Evolutionary conservation across 2,888 invertebrate species (phyloP), one percentile per base, ranked within the genome.

Genomic region (Hydrotaea cyrtoneurina): DNA sequence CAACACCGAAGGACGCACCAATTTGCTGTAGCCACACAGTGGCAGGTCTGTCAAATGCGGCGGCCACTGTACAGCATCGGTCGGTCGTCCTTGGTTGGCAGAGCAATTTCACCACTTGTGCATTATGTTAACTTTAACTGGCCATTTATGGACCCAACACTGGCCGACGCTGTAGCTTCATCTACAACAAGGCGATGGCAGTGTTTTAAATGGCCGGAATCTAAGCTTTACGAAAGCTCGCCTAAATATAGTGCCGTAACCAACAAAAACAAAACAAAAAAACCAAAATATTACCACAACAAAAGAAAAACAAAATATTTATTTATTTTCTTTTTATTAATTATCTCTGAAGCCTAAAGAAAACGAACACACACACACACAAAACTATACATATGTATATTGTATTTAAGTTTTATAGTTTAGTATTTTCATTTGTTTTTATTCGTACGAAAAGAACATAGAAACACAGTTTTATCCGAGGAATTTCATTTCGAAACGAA

Each of bases 201-300:
- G 73, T 80, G 87, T 88, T 88, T 72, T 76, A 83, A 85, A 83
- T 86, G 87, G 84, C 82, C 89, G 89, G 88, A 89, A 87, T 85
- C 80, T 88, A 88, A 89, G 89, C 90, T 90, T 89, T 85, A 89
- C 85, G 87, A 89, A 89, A 89, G 90, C 90, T 89, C 88, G 89
- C 90, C 89, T 90, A 88, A 87, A 89, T 88, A 88, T 87, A 89
- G 89, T 90, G 89, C 90, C 89, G 88, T 86, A 88, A 88, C 21
- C 19, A 69, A 69, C 69, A 81, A 75, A 21, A 78, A 82, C 59
- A 77, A 46, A 66, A 39, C 39, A 62, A 66, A 21, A 66, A 36
- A 64, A n/a, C 71, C 57, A 76, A 23, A 66, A 36, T 46, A n/a
- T n/a, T n/a, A n/a, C n/a, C n/a, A n/a, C n/a, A n/a, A n/a, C n/a